phyloP scores from a whole-genome alignment of 2,113 vertebrate genomes.

The Chaetorhynchus papuensis region DNA sequence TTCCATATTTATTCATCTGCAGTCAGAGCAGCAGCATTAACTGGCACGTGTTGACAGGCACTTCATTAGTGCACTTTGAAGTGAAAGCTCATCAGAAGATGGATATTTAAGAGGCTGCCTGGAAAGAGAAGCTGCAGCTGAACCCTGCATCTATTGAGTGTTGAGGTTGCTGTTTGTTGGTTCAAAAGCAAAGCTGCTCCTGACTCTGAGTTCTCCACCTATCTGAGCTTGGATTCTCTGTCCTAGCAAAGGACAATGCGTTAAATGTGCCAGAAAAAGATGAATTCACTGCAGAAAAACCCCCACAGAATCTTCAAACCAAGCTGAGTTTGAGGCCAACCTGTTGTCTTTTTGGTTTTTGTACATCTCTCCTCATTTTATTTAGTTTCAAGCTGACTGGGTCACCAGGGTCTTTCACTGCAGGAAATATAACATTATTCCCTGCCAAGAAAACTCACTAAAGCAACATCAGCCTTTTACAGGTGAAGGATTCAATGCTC shows the following conservation, averaged over 20 bases:
- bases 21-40: neutral
- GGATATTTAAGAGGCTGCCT: neutral
- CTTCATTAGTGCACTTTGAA: constrained; percentile 49
- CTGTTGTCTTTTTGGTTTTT: neutral
- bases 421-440: neutral
- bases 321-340: neutral
- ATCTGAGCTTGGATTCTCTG: neutral
- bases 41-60: neutral
- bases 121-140: neutral
- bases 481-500: neutral
- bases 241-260: neutral
- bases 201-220: neutral
- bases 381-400: neutral
- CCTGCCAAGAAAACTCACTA: neutral
- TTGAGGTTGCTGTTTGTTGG: neutral
- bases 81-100: constrained; percentile 9
- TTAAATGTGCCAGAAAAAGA: neutral
- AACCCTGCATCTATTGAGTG: neutral
- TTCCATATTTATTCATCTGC: neutral
- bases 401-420: neutral
- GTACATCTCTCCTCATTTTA: neutral
- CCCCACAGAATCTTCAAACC: neutral
- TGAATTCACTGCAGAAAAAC: neutral
- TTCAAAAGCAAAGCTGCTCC: neutral
- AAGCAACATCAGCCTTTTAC: neutral